A percentile compares a stretch with the other conserved stretches of the same genome.
These are phyloP conservation scores for Cyprinodon tularosa DNA, from an alignment of 2,113 vertebrate genomes.

Conservation along the genomic window DNA sequence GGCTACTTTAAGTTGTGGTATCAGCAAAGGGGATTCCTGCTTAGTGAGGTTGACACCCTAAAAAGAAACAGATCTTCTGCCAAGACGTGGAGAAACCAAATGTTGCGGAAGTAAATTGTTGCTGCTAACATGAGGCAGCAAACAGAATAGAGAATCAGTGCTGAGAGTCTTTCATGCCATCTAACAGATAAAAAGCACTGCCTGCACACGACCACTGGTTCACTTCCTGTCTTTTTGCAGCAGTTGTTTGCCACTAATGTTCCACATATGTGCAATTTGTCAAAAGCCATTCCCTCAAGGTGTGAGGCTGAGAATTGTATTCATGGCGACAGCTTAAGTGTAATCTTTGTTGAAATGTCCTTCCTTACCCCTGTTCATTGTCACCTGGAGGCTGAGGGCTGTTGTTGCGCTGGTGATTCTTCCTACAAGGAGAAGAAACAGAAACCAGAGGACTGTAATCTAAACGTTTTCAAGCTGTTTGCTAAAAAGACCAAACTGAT, in stretches of 20 bases:
- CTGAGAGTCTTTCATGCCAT: too few species aligned
- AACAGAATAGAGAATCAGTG: too few species aligned
- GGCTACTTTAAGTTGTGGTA: background rate
- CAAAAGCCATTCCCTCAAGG: too few species aligned
- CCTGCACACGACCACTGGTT: background rate
- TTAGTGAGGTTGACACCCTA: background rate
- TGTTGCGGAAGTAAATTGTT: background rate
- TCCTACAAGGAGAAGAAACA: slow-evolving; percentile 47
- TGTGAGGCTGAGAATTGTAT: background rate
- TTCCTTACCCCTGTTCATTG: slow-evolving; percentile 70
- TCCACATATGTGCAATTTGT: background rate
- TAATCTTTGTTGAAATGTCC: background rate
- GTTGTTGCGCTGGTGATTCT: slow-evolving; percentile 51
- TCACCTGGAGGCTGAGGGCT: slow-evolving; percentile 45
- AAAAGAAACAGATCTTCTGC: background rate
- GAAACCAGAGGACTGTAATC: background rate
- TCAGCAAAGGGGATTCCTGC: background rate
- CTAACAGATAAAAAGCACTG: background rate
- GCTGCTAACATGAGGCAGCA: background rate
- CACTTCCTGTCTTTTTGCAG: background rate
- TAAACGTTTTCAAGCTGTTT: too few species aligned
- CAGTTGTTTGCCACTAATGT: background rate
- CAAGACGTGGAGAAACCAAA: background rate
- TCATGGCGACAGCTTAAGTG: too few species aligned
- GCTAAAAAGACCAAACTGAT: background rate